These are phyloP conservation scores for Micropoecilia bifurca DNA, from an alignment of 2,797 vertebrate genomes.

Conservation along the genomic window DNA sequence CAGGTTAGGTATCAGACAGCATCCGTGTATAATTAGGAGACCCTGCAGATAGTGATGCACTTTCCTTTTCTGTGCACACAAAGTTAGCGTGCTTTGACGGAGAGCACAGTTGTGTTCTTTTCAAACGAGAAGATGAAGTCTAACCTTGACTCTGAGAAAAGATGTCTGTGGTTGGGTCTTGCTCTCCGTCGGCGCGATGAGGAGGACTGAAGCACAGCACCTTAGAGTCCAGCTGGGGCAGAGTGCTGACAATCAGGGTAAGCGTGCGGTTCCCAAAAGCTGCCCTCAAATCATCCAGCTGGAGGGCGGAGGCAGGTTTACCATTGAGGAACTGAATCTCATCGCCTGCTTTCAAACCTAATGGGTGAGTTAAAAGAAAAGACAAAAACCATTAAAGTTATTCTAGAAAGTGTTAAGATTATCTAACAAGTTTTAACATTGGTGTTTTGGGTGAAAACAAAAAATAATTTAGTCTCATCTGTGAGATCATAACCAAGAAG, in stretches of 20 bases:
- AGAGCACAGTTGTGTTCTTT: neutral
- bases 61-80: neutral
- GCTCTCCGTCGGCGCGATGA: slow-evolving; percentile 81
- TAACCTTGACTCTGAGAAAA: slow-evolving; percentile 88
- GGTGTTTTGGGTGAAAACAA: neutral
- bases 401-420: neutral
- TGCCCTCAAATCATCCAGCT: slow-evolving; percentile 85
- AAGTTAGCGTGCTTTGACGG: slow-evolving; percentile 15
- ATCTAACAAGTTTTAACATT: neutral
- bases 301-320: slow-evolving; percentile 84
- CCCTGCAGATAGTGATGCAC: slow-evolving; percentile 28
- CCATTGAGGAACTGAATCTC: slow-evolving; percentile 91
- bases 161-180: slow-evolving; percentile 78
- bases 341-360: slow-evolving; percentile 90
- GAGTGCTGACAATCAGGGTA: slow-evolving; percentile 85
- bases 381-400: neutral
- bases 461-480: neutral
- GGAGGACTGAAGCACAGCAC: slow-evolving; percentile 79
- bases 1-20: slow-evolving; percentile 61
- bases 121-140: neutral
- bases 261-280: slow-evolving; percentile 85
- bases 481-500: slow-evolving; percentile 4
- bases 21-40: slow-evolving; percentile 60
- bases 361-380: neutral
- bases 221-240: slow-evolving; percentile 77